Base-by-base conservation (phyloP, 2,888 invertebrate species). In the Hipparchia semele region DNA sequence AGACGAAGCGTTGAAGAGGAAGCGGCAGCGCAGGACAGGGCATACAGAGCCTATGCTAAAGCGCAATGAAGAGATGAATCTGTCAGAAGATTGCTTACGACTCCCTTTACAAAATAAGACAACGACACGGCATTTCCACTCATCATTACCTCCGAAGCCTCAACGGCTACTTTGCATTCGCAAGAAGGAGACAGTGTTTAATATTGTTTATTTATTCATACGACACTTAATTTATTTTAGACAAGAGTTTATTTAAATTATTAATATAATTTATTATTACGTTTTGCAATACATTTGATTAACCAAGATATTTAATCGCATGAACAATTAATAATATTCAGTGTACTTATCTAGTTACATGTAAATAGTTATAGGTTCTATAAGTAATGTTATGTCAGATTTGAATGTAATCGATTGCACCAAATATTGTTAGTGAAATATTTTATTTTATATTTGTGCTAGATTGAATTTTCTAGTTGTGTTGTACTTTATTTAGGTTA, bases 1-100 rank as follows among this genome's bases (percentile, higher is more conserved):
- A 95, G 95, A 79, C 89, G 95, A 76, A 95, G 94, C 81, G 94
- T 94, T 61, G 94, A 92, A 83, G 95, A 95, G 68, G 96, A 95
- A 81, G 95, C 95, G 71, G 93, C 95, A 60, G 95, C 95, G 80
- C 95, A 96, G 79, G 95, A 96, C 68, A 95, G 95, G 82, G 95
- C 95, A 39, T 96, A 95, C 82, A 94, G 94, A 78, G 95, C 95
- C 62, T 94, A 95, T 78, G 88, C 90, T 60, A 86, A 87, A 77
- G 87, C 89, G 75, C 92, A 92, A 80, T 91, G 90, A 79, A 73
- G 23, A 65, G 12, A 59, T 60, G 71, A 71, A 69, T 73, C 76
- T 78, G 75, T 58, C 62, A 73, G 74, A 77, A 79, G 68, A 82
- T 76, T 72, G 80, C 84, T 88, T 89, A 89, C 90, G 92, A 92